Evolutionary conservation across 2,797 vertebrate species (phyloP).

Genomic region (Tarsius wallacei): DNA sequence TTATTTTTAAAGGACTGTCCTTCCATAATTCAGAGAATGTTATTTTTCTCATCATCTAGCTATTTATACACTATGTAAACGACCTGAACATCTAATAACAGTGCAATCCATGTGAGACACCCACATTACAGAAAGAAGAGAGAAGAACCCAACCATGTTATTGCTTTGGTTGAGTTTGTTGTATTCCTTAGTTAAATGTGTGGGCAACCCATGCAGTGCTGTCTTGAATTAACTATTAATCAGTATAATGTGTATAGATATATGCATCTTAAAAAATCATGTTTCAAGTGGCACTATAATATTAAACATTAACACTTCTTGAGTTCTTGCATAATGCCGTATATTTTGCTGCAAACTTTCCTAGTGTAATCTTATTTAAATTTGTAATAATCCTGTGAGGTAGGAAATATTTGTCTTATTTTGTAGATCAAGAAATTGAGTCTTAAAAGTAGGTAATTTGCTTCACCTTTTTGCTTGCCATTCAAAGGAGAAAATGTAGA

Average conservation of each 20-base stretch:
- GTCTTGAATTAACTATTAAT: conserved; percentile 62
- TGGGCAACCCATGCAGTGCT: background rate
- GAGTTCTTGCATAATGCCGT: conserved; percentile 16
- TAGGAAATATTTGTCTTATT: conserved; percentile 34
- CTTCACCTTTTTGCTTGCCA: background rate
- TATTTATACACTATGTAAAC: conserved; percentile 13
- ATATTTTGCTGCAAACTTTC: conserved; percentile 24
- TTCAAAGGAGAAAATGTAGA: background rate
- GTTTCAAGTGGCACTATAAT: background rate
- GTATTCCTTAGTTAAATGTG: conserved; percentile 49
- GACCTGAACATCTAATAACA: background rate
- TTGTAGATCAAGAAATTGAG: conserved; percentile 27
- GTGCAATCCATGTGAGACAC: background rate
- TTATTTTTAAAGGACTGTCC: background rate
- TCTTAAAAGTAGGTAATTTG: background rate
- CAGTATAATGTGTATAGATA: background rate
- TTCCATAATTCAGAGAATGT: conserved; percentile 26
- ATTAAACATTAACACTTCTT: conserved; percentile 26
- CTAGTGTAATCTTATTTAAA: conserved; percentile 56
- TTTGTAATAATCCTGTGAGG: background rate
- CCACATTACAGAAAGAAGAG: background rate
- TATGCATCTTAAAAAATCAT: conserved; percentile 35
- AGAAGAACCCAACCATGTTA: conserved; percentile 42
- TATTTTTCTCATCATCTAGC: conserved; percentile 27
- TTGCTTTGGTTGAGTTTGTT: conserved; percentile 43